Conservation (phyloP, 2,888 invertebrate genomes). For the Eristalis intricaria region DNA sequence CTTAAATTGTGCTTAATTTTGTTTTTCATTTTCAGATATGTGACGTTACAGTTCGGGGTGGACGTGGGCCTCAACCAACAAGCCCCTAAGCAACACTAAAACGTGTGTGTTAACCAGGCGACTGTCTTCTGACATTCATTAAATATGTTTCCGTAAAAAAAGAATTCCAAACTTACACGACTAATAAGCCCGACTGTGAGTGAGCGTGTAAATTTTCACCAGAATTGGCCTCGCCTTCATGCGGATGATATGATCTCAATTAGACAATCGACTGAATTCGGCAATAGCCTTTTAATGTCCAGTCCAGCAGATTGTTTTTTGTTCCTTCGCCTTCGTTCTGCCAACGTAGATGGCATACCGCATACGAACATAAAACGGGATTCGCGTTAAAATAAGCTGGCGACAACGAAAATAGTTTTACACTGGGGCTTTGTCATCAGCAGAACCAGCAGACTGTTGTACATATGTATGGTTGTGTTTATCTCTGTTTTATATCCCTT, state of each 20-base stretch:
- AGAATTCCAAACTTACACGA: no score
- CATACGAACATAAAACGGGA: slow-evolving; percentile 7
- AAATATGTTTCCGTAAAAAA: no score
- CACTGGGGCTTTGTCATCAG: no score
- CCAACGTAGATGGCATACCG: neutral
- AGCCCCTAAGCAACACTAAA: no score
- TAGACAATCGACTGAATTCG: slow-evolving; percentile 44
- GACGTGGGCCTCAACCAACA: no score
- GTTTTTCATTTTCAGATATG: no score
- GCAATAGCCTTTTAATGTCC: slow-evolving; percentile 39
- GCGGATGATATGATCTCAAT: slow-evolving; percentile 52
- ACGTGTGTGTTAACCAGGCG: no score
- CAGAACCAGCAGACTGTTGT: neutral
- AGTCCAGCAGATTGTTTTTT: slow-evolving; percentile 27
- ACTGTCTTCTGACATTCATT: no score
- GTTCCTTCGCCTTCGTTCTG: neutral
- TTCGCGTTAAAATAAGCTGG: slow-evolving; percentile 46
- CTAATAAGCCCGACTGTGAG: no score
- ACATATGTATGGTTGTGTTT: slow-evolving; percentile 16
- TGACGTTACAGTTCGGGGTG: no score
- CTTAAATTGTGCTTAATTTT: no score
- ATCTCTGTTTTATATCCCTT: slow-evolving; percentile 44
- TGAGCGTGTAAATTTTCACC: neutral
- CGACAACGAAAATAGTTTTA: slow-evolving; percentile 50
- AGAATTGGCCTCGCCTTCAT: slow-evolving; percentile 8